Conservation (phyloP, 1,140 invertebrate genomes). For the Papilio xuthus region DNA sequence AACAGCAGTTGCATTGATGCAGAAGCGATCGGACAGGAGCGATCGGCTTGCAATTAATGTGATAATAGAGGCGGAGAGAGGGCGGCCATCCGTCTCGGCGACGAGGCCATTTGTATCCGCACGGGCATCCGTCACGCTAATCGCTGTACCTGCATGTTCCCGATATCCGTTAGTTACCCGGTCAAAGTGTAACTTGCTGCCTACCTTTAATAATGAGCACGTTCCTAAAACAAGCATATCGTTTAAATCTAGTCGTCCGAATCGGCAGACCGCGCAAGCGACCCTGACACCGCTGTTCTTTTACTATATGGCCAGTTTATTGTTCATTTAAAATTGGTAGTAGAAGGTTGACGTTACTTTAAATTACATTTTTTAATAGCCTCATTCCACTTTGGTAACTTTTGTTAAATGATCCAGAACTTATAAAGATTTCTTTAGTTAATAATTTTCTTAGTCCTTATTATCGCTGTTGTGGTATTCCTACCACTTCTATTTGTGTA, state of each 20-base stretch:
- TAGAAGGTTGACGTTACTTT: not conserved
- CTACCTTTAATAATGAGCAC: conserved; percentile 23
- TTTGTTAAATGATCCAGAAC: not conserved
- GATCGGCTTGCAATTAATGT: conserved; percentile 65
- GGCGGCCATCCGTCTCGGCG: conserved; percentile 65
- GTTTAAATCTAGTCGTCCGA: not conserved
- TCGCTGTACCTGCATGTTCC: conserved; percentile 64
- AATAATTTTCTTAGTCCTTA: not conserved
- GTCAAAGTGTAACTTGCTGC: conserved; percentile 9
- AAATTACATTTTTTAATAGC: not conserved
- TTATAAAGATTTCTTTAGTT: not conserved
- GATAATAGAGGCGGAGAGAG: conserved; percentile 56
- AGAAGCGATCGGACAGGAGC: conserved; percentile 44
- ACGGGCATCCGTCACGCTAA: conserved; percentile 68
- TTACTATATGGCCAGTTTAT: not conserved
- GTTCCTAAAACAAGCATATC: conserved; percentile 10
- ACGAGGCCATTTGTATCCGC: conserved; percentile 66
- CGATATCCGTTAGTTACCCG: conserved; percentile 36
- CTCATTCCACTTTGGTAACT: not conserved
- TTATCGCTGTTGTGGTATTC: conserved; percentile 7
- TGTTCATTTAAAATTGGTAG: not conserved
- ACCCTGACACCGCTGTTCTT: not conserved
- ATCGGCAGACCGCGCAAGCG: not conserved
- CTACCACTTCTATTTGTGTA: conserved; percentile 16
- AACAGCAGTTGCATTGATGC: conserved; percentile 13